These are phyloP conservation scores for Ophthalmolycus amberensis DNA, from an alignment of 2,113 vertebrate species.

Conservation along the genomic window DNA sequence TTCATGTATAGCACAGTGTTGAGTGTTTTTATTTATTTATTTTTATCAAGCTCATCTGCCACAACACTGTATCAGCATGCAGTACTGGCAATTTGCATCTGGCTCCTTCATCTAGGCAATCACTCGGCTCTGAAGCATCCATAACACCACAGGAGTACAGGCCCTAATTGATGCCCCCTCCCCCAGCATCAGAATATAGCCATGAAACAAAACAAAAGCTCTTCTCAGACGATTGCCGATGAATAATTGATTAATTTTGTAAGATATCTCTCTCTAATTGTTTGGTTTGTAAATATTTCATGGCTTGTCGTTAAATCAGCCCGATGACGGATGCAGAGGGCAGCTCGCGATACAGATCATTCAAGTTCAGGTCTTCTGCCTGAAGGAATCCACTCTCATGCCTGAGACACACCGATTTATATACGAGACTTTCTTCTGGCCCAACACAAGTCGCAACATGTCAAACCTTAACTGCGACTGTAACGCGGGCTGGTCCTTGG, in stretches of 20 bases:
- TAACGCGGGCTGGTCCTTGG: conserved; percentile 20
- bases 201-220: conserved; percentile 63
- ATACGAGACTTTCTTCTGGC: background rate
- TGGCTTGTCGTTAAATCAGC: conserved; percentile 71
- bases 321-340: conserved; percentile 59
- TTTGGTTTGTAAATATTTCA: conserved; percentile 83
- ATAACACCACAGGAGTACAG: conserved; percentile 54
- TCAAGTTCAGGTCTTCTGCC: conserved; percentile 32
- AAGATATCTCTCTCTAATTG: conserved; percentile 81
- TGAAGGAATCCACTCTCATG: conserved; percentile 25
- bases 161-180: conserved; percentile 64
- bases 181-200: conserved; percentile 59
- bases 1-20: conserved; percentile 13
- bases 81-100: conserved; percentile 38
- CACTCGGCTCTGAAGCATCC: conserved; percentile 64
- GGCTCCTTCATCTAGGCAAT: conserved; percentile 51
- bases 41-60: conserved; percentile 38
- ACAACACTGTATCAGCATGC: conserved; percentile 42
- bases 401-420: background rate
- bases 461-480: conserved; percentile 6
- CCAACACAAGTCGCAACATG: background rate
- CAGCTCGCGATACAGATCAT: conserved; percentile 39
- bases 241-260: conserved; percentile 80
- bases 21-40: conserved; percentile 18
- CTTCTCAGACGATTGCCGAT: conserved; percentile 67